phyloP scores from a whole-genome alignment of 2,888 invertebrate species.

The Bursaphelenchus okinawaensis region DNA sequence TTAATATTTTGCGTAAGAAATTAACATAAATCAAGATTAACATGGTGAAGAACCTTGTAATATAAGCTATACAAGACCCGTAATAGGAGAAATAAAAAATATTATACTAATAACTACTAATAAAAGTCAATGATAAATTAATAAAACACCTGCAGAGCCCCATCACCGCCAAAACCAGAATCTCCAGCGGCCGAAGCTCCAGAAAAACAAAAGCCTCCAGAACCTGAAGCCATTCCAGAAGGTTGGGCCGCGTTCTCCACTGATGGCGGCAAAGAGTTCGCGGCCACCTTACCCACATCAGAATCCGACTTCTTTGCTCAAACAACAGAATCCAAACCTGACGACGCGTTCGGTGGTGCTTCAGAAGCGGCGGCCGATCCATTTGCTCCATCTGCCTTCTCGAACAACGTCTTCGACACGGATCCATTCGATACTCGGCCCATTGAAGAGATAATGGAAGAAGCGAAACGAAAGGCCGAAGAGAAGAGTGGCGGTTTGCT shows the following conservation, averaged over 20 bases:
- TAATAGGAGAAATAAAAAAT: no score
- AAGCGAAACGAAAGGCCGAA: constrained; percentile 51
- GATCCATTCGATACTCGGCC: constrained; percentile 56
- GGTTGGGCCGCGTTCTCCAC: constrained; percentile 44
- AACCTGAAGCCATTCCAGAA: constrained; percentile 19
- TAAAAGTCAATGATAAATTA: no score
- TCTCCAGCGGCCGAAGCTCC: constrained; percentile 14
- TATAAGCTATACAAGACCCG: no score
- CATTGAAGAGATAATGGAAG: constrained; percentile 56
- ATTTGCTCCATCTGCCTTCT: constrained; percentile 38
- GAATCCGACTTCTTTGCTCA: constrained; percentile 52
- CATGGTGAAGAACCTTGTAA: no score
- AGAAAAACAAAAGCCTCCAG: no score
- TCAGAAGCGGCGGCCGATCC: constrained; percentile 33
- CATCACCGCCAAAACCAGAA: no score
- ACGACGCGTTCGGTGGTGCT: constrained; percentile 9
- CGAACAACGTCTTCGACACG: constrained; percentile 24
- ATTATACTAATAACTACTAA: no score
- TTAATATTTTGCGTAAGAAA: no score
- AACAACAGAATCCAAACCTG: constrained; percentile 16
- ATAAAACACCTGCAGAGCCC: no score
- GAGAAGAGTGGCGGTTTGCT: constrained; percentile 62
- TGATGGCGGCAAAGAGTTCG: constrained; percentile 2
- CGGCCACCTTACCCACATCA: constrained; percentile 42
- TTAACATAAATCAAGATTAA: no score